Evolutionary conservation across 2,888 invertebrate species (phyloP), one percentile per base, ranked within the genome.

Genomic region (Leptothorax acervorum): DNA sequence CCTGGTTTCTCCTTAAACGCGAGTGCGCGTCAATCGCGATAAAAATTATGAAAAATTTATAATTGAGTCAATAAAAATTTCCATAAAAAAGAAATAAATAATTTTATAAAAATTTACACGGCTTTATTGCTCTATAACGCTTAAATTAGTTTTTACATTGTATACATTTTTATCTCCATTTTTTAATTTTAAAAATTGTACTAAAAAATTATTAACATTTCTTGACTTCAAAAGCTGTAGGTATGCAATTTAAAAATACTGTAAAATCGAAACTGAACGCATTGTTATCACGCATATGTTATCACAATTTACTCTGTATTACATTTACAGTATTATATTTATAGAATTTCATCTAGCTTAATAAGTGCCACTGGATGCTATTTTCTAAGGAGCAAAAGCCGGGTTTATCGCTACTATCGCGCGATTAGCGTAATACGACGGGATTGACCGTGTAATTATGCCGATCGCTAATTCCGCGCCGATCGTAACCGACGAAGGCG

Each of bases 391-490:
- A 18, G 31, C 31, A 18, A 51, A n/a, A 31, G 11, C 11, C 66
- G 18, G 9, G 57, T 73, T 75, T 86, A 85, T 84, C 86, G 86
- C 85, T 45, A 18, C 11, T 82, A 48, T 73, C 71, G 55, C 63
- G 85, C 79, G 84, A 87, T 87, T 87, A 71, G 65, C 71, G 74
- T 82, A 66, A 70, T 83, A 78, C 62, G 73, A 12, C 23, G 35
- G 66, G 51, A 78, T 45, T 68, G 73, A 90, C 60, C 89, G 78
- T 84, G 83, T 87, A 90, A 90, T 90, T 89, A 90, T 81, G 79
- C 85, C 68, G 78, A 84, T 87, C 79, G 84, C 6, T 75, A 79
- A 86, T 88, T 82, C 82, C 70, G 74, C 28, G 82, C 51, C 70
- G 48, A 63, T 83, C 79, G 66, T 63, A 65, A 9, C 55, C 57